Base-by-base conservation (phyloP, 2,797 vertebrate genomes). In the Diplodus puntazzo region DNA sequence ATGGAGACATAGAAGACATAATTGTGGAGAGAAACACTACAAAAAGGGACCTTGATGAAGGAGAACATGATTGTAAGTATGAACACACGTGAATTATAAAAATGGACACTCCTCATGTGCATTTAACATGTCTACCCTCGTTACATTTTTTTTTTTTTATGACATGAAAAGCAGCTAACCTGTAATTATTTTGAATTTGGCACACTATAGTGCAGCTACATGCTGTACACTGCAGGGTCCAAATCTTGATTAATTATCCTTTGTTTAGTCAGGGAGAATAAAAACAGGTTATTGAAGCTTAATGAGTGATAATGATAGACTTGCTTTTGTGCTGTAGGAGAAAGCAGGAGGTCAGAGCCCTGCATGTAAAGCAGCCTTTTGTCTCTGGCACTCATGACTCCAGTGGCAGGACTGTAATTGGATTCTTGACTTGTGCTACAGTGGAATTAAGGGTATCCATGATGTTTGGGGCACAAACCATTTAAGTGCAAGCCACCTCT, bases 271-370 rank as follows among this genome's bases (percentile, higher is more conserved):
- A 82, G 82, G 3, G 62, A 83, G 80, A 86, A 87, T 59, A 73
- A 77, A 69, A 79, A 62, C 49, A 77, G 81, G 79, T 80, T 75
- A 70, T 60, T 62, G 53, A n/a, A 70, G 14, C 58, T 77, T 87
- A 89, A 90, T 85, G 63, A 89, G 57, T 60, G 39, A 77, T 87
- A 92, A 89, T 91, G 80, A 89, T 34, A 90, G 87, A 75, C 60
- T 71, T 59, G 75, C 7, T 50, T 55, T 45, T 21, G 30, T 49
- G 61, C 83, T 59, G 60, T 63, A 74, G 46, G 30, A 62, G 74
- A 73, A 43, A 64, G 55, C 18, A 65, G 61, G n/a, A 79, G 69
- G 84, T 89, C 71, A 73, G 62, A 76, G 43, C 63, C 55, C 17
- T 23, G 57, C 30, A 55, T 68, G 77, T 71, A 63, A 68, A 80